Conservation (phyloP, 2,888 invertebrate genomes). For the Limnephilus rhombicus region DNA sequence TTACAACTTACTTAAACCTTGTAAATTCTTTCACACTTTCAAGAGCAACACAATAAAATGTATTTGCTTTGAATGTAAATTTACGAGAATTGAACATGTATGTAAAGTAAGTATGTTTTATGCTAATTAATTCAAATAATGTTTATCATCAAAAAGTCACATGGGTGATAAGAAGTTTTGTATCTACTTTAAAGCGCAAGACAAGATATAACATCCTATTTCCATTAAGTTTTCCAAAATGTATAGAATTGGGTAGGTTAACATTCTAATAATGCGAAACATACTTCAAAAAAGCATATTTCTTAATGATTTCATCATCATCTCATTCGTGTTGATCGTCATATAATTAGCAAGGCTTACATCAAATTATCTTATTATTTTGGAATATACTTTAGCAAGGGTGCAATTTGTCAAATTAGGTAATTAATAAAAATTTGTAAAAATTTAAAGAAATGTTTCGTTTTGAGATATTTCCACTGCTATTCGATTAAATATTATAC, state of each 20-base stretch:
- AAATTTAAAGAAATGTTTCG: conserved; percentile 42
- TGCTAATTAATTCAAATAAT: background rate
- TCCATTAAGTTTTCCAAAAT: background rate
- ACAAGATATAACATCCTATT: conserved; percentile 1
- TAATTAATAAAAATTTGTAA: conserved; percentile 44
- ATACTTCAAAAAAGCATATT: conserved; percentile 2
- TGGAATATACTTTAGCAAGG: conserved; percentile 50
- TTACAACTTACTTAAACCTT: background rate
- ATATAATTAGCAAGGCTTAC: conserved; percentile 38
- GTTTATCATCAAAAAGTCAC: background rate
- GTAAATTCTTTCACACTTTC: background rate
- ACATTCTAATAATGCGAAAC: conserved; percentile 30
- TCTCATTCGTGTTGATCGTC: conserved; percentile 16
- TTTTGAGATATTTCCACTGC: conserved; percentile 64
- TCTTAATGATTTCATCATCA: conserved; percentile 10
- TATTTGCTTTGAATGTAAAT: background rate
- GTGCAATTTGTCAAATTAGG: conserved; percentile 51
- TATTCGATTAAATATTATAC: conserved; percentile 54
- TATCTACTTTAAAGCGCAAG: background rate
- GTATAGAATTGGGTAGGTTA: background rate
- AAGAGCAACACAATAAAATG: background rate
- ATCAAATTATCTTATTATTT: conserved; percentile 19
- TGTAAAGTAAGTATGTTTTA: background rate
- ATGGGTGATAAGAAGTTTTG: background rate
- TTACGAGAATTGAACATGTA: background rate